These are phyloP conservation scores for Heteractis magnifica DNA, from an alignment of 92 coral and sea anemone species.

Conservation along the genomic window DNA sequence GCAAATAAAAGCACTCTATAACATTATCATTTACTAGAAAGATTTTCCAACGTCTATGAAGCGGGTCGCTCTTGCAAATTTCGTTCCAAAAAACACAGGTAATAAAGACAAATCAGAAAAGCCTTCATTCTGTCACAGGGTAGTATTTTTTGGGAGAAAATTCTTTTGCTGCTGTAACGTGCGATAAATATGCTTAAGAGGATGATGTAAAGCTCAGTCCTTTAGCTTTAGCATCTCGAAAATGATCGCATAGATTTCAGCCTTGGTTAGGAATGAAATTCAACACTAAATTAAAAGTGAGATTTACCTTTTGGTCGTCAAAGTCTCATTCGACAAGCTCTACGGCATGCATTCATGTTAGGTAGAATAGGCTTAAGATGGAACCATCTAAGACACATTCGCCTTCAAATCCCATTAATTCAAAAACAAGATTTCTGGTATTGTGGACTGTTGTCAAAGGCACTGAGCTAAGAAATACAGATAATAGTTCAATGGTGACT, in stretches of 20 bases:
- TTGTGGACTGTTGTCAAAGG: background rate
- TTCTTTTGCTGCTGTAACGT: background rate
- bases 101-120: no score
- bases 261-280: background rate
- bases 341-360: background rate
- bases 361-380: background rate
- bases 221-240: background rate
- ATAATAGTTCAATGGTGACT: background rate
- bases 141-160: background rate
- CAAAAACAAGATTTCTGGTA: no score
- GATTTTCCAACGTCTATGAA: no score
- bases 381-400: background rate
- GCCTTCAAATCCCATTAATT: background rate
- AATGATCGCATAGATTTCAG: background rate
- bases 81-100: no score
- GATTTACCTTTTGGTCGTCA: background rate
- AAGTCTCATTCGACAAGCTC: background rate
- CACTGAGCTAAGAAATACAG: background rate
- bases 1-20: no score
- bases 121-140: no score
- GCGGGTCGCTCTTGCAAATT: no score
- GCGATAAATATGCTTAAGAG: no score
- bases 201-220: no score
- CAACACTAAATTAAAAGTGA: background rate
- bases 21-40: no score